Evolutionary conservation across 1,140 invertebrate species (phyloP).

Genomic region (Orchesella cincta): DNA sequence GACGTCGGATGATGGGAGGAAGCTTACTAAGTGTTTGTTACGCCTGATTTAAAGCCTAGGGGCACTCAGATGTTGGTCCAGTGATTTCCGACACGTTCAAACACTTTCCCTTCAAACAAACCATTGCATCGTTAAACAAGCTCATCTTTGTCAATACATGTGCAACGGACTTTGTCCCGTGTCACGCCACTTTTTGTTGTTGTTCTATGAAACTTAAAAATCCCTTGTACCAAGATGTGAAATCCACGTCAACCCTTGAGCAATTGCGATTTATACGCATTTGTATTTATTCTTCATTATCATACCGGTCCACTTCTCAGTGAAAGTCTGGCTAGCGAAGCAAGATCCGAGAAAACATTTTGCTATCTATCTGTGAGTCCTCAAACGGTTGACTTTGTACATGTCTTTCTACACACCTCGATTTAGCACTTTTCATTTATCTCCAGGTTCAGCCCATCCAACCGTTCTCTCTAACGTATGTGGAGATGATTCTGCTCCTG

Average conservation of each 20-base stretch:
- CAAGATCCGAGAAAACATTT: too few relatives aligned
- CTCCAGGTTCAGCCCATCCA: not conserved
- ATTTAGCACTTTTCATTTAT: not conserved
- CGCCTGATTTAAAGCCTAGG: slow-evolving; percentile 5
- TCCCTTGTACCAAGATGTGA: not conserved
- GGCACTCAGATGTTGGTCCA: not conserved
- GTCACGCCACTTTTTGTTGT: not conserved
- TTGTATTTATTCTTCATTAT: slow-evolving; percentile 13
- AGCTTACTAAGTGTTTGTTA: not conserved
- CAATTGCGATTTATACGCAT: slow-evolving; percentile 1
- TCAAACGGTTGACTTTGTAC: too few relatives aligned
- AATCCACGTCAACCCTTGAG: not conserved
- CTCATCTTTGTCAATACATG: not conserved
- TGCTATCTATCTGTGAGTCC: too few relatives aligned
- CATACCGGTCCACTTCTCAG: not conserved
- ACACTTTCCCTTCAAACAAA: not conserved
- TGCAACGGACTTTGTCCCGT: not conserved
- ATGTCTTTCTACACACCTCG: too few relatives aligned
- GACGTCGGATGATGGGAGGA: not conserved
- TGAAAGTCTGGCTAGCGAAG: not conserved
- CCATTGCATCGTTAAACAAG: not conserved
- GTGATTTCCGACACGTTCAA: not conserved
- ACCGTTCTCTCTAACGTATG: too few relatives aligned
- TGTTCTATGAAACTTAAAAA: too few relatives aligned
- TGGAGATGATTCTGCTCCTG: too few relatives aligned